Percentiles rank a stretch among this genome's conserved stretches.
Conservation (phyloP, 2,113 vertebrate genomes). For the Ibidorhyncha struthersii region DNA sequence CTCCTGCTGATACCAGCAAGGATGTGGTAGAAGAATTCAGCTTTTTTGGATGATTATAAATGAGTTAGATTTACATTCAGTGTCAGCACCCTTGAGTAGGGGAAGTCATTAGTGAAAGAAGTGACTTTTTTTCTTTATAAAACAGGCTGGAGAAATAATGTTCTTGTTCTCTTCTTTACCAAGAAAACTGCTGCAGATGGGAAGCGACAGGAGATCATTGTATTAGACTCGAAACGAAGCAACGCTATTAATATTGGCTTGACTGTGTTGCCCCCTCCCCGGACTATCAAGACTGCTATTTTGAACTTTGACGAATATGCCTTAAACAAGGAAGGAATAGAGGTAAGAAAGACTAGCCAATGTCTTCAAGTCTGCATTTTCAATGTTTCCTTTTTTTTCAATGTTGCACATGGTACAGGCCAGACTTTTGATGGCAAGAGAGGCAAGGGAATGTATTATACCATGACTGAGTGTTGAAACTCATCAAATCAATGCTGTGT, state of each 20-base stretch:
- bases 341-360: slow-evolving; percentile 76
- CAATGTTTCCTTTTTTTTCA: neutral
- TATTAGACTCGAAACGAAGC: slow-evolving; percentile 95
- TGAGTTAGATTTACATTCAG: neutral
- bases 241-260: slow-evolving; percentile 97
- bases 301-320: slow-evolving; percentile 99
- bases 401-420: neutral
- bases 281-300: slow-evolving; percentile 97
- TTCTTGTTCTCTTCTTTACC: slow-evolving; percentile 34
- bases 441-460: neutral
- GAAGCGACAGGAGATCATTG: slow-evolving; percentile 95
- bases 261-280: slow-evolving; percentile 94
- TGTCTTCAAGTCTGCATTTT: neutral
- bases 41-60: neutral
- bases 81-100: neutral
- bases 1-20: neutral
- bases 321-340: slow-evolving; percentile 98
- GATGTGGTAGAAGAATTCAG: neutral
- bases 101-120: neutral
- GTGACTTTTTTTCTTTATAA: neutral
- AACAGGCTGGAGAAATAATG: slow-evolving; percentile 4
- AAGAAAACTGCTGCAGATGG: slow-evolving; percentile 96
- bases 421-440: neutral
- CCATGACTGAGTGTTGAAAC: neutral
- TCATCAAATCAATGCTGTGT: neutral